Conservation (phyloP, 2,888 invertebrate genomes). For the Hypselothyrea guttata region DNA sequence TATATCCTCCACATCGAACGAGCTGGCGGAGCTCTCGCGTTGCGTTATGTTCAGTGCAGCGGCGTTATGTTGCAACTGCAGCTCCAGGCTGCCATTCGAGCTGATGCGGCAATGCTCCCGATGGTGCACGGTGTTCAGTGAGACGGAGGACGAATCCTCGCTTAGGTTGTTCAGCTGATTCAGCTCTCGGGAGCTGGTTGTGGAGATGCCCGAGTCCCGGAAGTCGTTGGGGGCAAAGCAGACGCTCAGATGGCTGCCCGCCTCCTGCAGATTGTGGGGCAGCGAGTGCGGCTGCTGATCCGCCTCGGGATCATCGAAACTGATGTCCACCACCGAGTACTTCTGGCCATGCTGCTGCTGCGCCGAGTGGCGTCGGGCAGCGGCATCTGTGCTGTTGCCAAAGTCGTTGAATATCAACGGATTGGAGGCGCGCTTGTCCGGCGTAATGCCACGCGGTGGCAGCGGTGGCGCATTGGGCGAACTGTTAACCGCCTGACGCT, state of each 20-base stretch:
- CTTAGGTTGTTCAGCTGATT: slow-evolving; percentile 80
- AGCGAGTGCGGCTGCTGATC: slow-evolving; percentile 77
- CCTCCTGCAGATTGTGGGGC: slow-evolving; percentile 68
- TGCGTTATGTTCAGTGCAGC: slow-evolving; percentile 73
- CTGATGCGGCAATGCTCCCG: slow-evolving; percentile 76
- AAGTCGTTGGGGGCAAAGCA: slow-evolving; percentile 80
- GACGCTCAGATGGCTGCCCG: slow-evolving; percentile 68
- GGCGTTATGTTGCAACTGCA: slow-evolving; percentile 37
- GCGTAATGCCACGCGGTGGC: slow-evolving; percentile 88
- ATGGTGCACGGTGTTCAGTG: slow-evolving; percentile 74
- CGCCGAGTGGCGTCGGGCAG: slow-evolving; percentile 69
- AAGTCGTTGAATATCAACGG: slow-evolving; percentile 81
- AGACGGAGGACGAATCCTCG: slow-evolving; percentile 74
- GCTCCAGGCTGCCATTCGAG: slow-evolving; percentile 70
- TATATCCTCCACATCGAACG: slow-evolving; percentile 80
- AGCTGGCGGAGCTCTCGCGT: slow-evolving; percentile 75
- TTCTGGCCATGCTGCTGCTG: slow-evolving; percentile 80
- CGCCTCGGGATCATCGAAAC: slow-evolving; percentile 83
- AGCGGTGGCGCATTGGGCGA: slow-evolving; percentile 88
- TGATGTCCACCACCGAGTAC: slow-evolving; percentile 83
- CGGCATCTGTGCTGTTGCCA: slow-evolving; percentile 45
- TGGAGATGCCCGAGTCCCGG: slow-evolving; percentile 82
- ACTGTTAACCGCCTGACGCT: slow-evolving; percentile 79
- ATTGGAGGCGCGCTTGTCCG: slow-evolving; percentile 82
- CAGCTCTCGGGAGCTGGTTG: slow-evolving; percentile 81